Base-by-base conservation (phyloP, 2,113 vertebrate genomes). In the Setophaga coronata region DNA sequence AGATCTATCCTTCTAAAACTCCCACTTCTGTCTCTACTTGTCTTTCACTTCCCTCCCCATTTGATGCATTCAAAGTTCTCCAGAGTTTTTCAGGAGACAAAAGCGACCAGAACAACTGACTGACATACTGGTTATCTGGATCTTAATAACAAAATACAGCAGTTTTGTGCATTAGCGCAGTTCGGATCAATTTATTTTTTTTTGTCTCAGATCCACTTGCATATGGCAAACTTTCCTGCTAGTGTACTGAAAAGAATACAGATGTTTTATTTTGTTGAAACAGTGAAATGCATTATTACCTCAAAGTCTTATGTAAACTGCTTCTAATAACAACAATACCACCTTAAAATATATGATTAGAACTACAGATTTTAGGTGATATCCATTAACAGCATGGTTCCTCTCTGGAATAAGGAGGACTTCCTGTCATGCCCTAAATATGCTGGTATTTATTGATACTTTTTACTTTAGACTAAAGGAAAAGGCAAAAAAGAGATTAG, bases 11-110 rank as follows among this genome's bases (percentile, higher is more conserved):
- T 95, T 69, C 87, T 76, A 56, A 61, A 95, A 87, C 92, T 95
- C 93, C 86, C 82, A 96, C 92, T 88, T 90, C 71, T 94, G 53
- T 76, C 48, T 92, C 86, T 74, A 48, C 90, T 92, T 92, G 93
- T 92, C 96, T 95, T 95, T 94, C 88, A 91, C 56, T 64, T 93
- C 65, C 43, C 80, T 71, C 86, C 25, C n/a, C 14, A 42, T 86
- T 87, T 90, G 58, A 93, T 79, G 66, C 67, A 66, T 92, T 94
- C 86, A 94, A 74, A 87, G 81, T 43, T 86, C 58, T 60, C 24
- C 28, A 33, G 62, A 82, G 53, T 71, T 45, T 85, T 94, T 89
- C 80, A 82, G 45, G 71, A 96, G 78, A 87, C 71, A 94, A 86
- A 88, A 87, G 51, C 17, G 90, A 95, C 60, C 67, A 53, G 72